These are phyloP conservation scores for Sthenelais limicola DNA, from an alignment of 2,888 invertebrate genomes.

Conservation along the genomic window DNA sequence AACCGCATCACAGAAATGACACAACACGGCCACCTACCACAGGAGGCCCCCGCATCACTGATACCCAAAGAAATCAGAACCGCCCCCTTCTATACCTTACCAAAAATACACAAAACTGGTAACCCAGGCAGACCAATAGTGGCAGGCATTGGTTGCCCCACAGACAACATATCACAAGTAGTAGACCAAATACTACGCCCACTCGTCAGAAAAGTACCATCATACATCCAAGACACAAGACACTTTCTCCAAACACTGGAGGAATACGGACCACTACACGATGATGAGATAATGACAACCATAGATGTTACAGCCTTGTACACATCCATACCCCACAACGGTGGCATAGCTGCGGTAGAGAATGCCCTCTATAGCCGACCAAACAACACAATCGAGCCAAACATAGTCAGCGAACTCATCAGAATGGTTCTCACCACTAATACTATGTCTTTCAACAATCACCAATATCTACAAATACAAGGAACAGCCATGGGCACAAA, in stretches of 20 bases:
- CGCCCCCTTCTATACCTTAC: neutral
- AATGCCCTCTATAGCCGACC: neutral
- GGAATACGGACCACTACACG: neutral
- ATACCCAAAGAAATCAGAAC: neutral
- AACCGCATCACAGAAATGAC: neutral
- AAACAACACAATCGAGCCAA: neutral
- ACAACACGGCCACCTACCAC: neutral
- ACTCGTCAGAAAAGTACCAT: neutral
- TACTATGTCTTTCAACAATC: neutral
- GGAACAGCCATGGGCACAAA: slow-evolving; percentile 17
- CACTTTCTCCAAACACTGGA: neutral
- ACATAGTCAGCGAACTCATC: neutral
- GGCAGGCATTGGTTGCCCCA: neutral
- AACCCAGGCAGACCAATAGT: slow-evolving; percentile 18
- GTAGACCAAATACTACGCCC: neutral
- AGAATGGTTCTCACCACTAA: neutral
- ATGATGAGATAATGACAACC: neutral
- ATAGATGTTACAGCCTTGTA: slow-evolving; percentile 12
- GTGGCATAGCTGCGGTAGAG: neutral
- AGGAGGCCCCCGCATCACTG: neutral
- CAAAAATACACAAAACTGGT: slow-evolving; percentile 1
- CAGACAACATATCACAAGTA: neutral
- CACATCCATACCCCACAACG: slow-evolving; percentile 18
- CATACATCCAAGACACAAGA: neutral
- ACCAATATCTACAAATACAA: neutral